phyloP scores from a whole-genome alignment of 2,113 vertebrate genomes.

The Eupsittula cactorum region DNA sequence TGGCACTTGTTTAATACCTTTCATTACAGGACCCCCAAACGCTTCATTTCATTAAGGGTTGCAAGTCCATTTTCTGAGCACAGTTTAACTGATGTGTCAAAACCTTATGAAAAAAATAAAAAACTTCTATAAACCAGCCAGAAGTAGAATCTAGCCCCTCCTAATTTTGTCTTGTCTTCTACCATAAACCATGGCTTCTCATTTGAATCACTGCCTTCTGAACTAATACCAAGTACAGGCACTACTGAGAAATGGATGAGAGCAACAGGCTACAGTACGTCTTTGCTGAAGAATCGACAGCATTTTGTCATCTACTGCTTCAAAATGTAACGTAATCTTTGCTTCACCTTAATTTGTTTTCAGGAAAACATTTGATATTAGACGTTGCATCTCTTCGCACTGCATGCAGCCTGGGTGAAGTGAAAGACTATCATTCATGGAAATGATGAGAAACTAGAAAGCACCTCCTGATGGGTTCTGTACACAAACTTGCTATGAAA shows the following conservation, averaged over 20 bases:
- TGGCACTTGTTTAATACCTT: not conserved
- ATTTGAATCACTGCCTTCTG: not conserved
- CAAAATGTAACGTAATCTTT: not conserved
- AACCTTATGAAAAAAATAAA: not conserved
- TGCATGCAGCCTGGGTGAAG: not conserved
- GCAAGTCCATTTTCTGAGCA: not conserved
- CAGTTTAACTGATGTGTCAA: not conserved
- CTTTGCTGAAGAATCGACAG: not conserved
- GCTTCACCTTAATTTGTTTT: not conserved
- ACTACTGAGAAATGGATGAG: not conserved
- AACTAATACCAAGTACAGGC: not conserved
- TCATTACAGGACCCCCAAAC: not conserved
- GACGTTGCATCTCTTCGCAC: not conserved
- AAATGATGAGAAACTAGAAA: not conserved
- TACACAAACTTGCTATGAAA: not conserved
- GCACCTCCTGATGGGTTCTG: not conserved
- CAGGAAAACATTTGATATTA: not conserved
- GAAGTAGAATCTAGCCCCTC: not conserved
- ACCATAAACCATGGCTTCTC: not conserved
- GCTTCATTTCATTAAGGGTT: not conserved
- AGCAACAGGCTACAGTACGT: not conserved
- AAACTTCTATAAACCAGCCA: not conserved
- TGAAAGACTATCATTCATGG: not conserved
- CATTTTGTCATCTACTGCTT: not conserved
- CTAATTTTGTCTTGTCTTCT: not conserved